Evolutionary conservation across 2,888 invertebrate genomes (phyloP), one percentile per base, ranked within the genome.

Genomic region (Eutolmus rufibarbis): DNA sequence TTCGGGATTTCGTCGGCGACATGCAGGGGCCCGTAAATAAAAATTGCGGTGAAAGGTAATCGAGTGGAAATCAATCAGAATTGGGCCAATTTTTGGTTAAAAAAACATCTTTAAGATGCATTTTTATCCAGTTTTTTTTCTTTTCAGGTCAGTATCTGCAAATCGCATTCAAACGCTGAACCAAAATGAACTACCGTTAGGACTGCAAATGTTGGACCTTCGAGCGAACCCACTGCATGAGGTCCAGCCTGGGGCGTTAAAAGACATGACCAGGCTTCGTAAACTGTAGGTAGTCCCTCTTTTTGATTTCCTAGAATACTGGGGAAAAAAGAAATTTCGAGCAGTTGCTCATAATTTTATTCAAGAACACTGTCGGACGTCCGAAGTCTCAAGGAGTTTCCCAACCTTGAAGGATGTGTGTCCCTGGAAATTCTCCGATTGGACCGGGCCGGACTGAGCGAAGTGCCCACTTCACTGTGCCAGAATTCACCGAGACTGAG

Each of bases 351-450:
- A 89, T 89, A 89, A 89, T 89, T 89, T 88, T 86, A 89, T 90
- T 90, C 40, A 87, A 98, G 98, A 90, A 96, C 97, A 90, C 92
- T 98, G 89, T 98, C 98, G 76, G 97, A 98, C 93, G 96, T 97
- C 88, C 94, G 96, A 89, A 96, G 96, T 89, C 94, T 98, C 91
- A 95, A 95, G 88, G 93, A 94, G 89, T 97, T 98, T 93, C 98
- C 98, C 16, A 95, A 96, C 91, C 94, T 98, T 90, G 96, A 96
- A 91, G 98, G 97, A 78, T 96, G 97, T 34, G 91, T 91, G 89
- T 95, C 96, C 3, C 93, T 98, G 92, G 97, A 97, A 92, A 94
- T 96, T 89, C 94, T 98, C 90, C 95, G 96, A 90, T 93, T 97
- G 89, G 98, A 98, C 93, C 95, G 97, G 89, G 97, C 97, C 23